These are phyloP conservation scores for Cataglyphis albicans DNA, from an alignment of 2,888 invertebrate species.

Conservation along the genomic window DNA sequence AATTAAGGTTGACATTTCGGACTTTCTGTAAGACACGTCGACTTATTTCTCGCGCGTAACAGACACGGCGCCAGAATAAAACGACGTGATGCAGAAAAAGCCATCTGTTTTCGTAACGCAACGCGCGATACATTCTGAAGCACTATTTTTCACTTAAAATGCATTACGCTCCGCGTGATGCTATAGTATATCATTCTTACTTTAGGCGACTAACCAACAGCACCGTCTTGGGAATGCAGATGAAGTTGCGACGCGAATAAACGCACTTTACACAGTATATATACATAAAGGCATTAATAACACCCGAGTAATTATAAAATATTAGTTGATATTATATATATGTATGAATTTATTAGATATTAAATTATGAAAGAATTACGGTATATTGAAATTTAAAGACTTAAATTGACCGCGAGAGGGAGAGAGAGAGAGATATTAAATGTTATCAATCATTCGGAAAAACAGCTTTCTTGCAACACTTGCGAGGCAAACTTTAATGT, in stretches of 20 bases:
- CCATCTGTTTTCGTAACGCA: slow-evolving; percentile 54
- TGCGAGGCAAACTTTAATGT: not conserved
- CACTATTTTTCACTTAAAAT: slow-evolving; percentile 57
- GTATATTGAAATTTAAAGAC: not conserved
- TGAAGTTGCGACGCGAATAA: slow-evolving; percentile 19
- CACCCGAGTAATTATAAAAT: not conserved
- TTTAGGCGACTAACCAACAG: slow-evolving; percentile 32
- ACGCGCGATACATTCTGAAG: slow-evolving; percentile 53
- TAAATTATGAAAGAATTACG: not conserved
- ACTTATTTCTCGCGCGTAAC: slow-evolving; percentile 42
- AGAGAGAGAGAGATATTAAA: not conserved
- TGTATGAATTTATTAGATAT: not conserved
- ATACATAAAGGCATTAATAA: not conserved
- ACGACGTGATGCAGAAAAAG: slow-evolving; percentile 47
- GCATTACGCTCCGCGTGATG: slow-evolving; percentile 46
- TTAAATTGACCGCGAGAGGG: not conserved
- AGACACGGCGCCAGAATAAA: slow-evolving; percentile 47
- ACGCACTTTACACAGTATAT: not conserved
- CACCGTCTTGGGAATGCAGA: slow-evolving; percentile 43
- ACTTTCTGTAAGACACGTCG: slow-evolving; percentile 49
- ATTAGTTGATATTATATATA: not conserved
- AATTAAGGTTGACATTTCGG: slow-evolving; percentile 44
- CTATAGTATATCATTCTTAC: slow-evolving; percentile 57
- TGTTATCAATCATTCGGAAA: slow-evolving; percentile 4
- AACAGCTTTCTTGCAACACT: not conserved